Evolutionary conservation across 2,797 vertebrate genomes (phyloP), one percentile per base, ranked within the genome.

Genomic region (Helicolenus hilgendorfi): DNA sequence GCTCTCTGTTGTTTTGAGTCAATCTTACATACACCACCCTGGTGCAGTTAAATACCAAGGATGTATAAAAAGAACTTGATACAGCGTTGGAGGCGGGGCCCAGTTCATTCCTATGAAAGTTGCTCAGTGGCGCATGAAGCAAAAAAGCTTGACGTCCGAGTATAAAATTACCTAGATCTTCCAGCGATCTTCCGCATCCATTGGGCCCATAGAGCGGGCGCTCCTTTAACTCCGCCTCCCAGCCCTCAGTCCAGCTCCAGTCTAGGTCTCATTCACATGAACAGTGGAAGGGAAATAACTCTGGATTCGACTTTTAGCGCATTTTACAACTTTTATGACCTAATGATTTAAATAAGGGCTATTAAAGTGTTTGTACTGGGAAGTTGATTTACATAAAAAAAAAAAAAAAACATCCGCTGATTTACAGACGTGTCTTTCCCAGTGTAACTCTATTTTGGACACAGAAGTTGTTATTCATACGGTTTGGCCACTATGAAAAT

Each of bases 1-100:
- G 31, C 67, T 31, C 60, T 33, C 41, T 75, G 79, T 79, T n/a
- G 36, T 83, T 68, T 79, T 79, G 15, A 67, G 60, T 77, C 41
- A 68, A 11, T 77, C 60, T 49, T 29, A 77, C 59, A 11, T 60
- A 71, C 49, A 64, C 13, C 13, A 7, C 56, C 55, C 45, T 65
- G 26, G 45, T 84, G 67, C 33, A 68, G 7, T 49, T 49, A 49
- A 49, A 49, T 49, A 49, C 41, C 41, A 49, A 18, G 41, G 41
- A 49, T 49, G 41, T 18, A 49, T 49, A 49, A 49, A 49, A 18
- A 49, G 41, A 49, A 49, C 41, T 49, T 15, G 41, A 49, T 49
- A 8, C 41, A 53, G 45, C 45, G 18, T 53, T 20, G 18, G 45
- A 53, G 18, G 45, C 18, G 7, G 41, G 41, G 41, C 0, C 41